phyloP scores from a whole-genome alignment of 1,140 invertebrate genomes.

The Drosophila orosa region DNA sequence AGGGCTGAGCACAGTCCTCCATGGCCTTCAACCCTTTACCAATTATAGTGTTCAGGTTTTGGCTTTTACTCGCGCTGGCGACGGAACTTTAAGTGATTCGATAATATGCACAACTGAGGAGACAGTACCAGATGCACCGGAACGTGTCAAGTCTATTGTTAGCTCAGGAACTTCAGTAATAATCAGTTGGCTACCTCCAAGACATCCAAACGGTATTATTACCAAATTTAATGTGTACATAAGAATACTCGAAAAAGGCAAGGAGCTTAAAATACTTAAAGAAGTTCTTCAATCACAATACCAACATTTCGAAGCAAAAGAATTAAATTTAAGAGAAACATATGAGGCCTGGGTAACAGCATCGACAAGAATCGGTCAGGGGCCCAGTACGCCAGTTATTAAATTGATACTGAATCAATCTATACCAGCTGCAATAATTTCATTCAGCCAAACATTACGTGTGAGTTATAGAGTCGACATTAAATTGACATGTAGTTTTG shows the following conservation, averaged over 20 bases:
- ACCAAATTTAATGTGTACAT: conserved; percentile 91
- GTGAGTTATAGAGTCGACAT: conserved; percentile 86
- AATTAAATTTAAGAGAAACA: conserved; percentile 86
- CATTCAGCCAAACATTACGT: conserved; percentile 86
- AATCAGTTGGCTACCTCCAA: conserved; percentile 91
- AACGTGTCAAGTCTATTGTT: conserved; percentile 90
- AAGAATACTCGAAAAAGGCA: conserved; percentile 85
- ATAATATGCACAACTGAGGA: conserved; percentile 91
- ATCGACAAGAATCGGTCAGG: conserved; percentile 86
- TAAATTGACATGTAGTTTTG: conserved; percentile 86
- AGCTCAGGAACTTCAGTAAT: conserved; percentile 89
- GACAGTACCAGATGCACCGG: conserved; percentile 89
- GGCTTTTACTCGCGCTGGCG: conserved; percentile 91
- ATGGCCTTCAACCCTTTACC: conserved; percentile 88
- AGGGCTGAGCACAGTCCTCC: conserved; percentile 85
- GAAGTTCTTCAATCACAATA: conserved; percentile 84
- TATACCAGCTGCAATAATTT: conserved; percentile 88
- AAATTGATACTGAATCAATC: conserved; percentile 85
- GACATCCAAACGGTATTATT: conserved; percentile 89
- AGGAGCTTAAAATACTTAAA: conserved; percentile 74
- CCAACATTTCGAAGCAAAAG: conserved; percentile 86
- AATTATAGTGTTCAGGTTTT: conserved; percentile 93
- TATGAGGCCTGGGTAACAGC: conserved; percentile 89
- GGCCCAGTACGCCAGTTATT: conserved; percentile 86
- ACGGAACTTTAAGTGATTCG: conserved; percentile 88